Evolutionary conservation across 2,113 vertebrate species (phyloP).

Genomic region (Otocyon megalotis): DNA sequence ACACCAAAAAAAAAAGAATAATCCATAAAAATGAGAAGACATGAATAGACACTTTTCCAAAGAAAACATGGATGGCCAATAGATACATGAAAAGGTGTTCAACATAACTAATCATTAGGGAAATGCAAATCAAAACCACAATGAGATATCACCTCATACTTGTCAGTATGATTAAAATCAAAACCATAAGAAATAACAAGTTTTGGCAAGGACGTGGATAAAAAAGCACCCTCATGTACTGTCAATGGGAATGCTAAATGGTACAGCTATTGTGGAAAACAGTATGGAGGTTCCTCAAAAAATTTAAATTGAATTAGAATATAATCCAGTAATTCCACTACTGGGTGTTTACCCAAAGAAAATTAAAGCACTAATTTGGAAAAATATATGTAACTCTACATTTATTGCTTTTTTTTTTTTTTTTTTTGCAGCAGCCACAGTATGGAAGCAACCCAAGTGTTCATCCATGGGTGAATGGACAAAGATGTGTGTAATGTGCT

Average conservation of each 20-base stretch:
- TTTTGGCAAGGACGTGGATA: neutral
- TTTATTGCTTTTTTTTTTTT: neutral
- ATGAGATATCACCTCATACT: neutral
- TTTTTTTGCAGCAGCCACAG: no score
- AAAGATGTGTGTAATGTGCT: neutral
- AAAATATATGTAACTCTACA: neutral
- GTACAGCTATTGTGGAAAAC: neutral
- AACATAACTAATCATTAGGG: neutral
- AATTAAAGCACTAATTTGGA: neutral
- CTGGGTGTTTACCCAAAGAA: neutral
- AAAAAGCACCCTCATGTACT: neutral
- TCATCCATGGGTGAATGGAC: neutral
- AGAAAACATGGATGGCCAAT: neutral
- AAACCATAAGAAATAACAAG: neutral
- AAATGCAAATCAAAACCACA: neutral
- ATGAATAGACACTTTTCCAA: neutral
- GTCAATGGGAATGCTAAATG: neutral
- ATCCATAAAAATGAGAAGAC: neutral
- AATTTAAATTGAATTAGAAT: neutral
- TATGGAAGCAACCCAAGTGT: neutral
- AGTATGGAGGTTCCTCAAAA: neutral
- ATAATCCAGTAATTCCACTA: neutral
- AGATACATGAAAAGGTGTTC: neutral
- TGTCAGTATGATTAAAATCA: neutral
- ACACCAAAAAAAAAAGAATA: neutral